These are phyloP conservation scores for Drosophila jambulina DNA, from an alignment of 1,140 invertebrate species.

Conservation along the genomic window DNA sequence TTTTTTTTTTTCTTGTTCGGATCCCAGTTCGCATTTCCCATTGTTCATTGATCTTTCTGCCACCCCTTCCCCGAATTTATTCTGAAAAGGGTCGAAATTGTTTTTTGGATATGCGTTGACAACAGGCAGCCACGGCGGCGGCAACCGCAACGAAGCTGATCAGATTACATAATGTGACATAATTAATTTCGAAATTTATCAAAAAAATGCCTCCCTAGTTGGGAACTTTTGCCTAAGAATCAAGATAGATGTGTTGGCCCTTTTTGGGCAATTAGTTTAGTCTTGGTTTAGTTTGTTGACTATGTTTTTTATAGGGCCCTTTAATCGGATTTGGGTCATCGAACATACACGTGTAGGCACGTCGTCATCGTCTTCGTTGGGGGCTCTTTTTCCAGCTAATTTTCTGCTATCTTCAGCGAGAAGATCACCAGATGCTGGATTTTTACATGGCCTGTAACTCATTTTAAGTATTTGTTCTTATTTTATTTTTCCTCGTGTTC, in stretches of 20 bases:
- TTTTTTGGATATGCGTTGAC: conserved; percentile 57
- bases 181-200: conserved; percentile 78
- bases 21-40: conserved; percentile 54
- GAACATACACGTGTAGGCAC: conserved; percentile 56
- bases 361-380: conserved; percentile 11
- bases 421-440: conserved; percentile 49
- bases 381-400: conserved; percentile 69
- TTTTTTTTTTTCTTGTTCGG: conserved; percentile 17
- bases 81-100: conserved; percentile 55
- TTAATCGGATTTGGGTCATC: conserved; percentile 78
- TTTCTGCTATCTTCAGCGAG: conserved; percentile 53
- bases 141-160: conserved; percentile 67
- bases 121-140: conserved; percentile 27
- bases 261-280: conserved; percentile 27
- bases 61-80: conserved; percentile 30
- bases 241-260: conserved; percentile 20
- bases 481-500: conserved; percentile 22
- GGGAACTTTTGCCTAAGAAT: conserved; percentile 19
- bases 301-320: conserved; percentile 15
- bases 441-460: conserved; percentile 42
- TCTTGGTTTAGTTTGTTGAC: conserved; percentile 29
- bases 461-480: conserved; percentile 42
- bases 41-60: conserved; percentile 57
- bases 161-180: conserved; percentile 85
- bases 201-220: conserved; percentile 26